Base-by-base conservation (phyloP, 2,113 vertebrate genomes). In the Furnarius figulus region DNA sequence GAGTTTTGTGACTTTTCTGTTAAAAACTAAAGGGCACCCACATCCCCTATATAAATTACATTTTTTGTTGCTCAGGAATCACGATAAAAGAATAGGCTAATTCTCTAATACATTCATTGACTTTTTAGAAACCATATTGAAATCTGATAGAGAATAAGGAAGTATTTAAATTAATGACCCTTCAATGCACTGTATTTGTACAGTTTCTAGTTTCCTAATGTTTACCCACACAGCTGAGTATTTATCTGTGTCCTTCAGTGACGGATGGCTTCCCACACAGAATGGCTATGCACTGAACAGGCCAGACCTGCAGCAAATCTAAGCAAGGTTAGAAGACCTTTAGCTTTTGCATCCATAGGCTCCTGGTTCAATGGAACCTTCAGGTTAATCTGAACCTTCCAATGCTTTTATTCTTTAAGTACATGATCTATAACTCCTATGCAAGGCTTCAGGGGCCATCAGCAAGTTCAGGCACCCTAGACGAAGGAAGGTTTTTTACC, bases 111-210 rank as follows among this genome's bases (percentile, higher is more conserved):
- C 10, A 28, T 63, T 49, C 3, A 55, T 1, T 14, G 27, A 53
- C 58, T 53, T 79, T 52, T 24, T n/a, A 76, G 47, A 87, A 87
- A 56, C 14, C 2, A 4, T 23, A 42, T 0, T 76, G 37, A 83
- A 76, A 93, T 40, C 40, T n/a, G 21, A 68, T 4, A 31, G 22
- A 59, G n/a, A 85, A 68, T 8, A 73, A 37, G 8, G 12, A 88
- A 61, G 14, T 47, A 76, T 85, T 93, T 85, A 28, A 82, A 91
- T 22, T 68, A 75, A 39, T 70, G 86, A 14, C 61, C 78, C 56
- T 72, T 55, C 35, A 50, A 5, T 25, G 62, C 23, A 44, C 37
- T 33, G 25, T 35, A 39, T 79, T 89, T 63, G 39, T 31, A 75
- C 31, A 63, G 5, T 14, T 70, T 66, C 66, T 46, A 21, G 33